phyloP scores from a whole-genome alignment of 2,113 vertebrate genomes.

The Tiliqua scincoides region DNA sequence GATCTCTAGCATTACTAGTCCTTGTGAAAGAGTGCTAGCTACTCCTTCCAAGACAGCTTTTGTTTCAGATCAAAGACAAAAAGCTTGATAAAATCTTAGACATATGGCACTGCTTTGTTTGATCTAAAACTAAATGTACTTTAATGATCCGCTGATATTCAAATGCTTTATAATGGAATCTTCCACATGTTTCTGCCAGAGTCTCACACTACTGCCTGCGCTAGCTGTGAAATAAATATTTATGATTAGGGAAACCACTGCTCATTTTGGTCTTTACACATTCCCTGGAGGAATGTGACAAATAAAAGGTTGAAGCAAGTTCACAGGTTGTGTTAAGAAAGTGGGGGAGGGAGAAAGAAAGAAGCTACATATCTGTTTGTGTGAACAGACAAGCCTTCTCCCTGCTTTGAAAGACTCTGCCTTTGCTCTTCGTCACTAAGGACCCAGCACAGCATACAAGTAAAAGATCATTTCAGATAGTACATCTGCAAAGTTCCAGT shows the following conservation, averaged over 20 bases:
- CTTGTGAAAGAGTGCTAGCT: slow-evolving; percentile 58
- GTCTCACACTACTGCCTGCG: background rate
- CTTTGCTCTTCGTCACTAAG: too few species aligned
- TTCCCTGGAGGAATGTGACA: background rate
- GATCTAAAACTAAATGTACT: slow-evolving; percentile 19
- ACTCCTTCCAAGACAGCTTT: slow-evolving; percentile 67
- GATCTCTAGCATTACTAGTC: slow-evolving; percentile 22
- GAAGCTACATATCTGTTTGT: background rate
- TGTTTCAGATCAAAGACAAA: slow-evolving; percentile 69
- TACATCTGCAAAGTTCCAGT: too few species aligned
- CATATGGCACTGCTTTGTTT: slow-evolving; percentile 16
- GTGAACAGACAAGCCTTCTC: background rate
- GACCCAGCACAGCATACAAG: too few species aligned
- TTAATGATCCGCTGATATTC: background rate
- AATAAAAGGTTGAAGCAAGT: background rate
- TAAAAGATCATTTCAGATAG: too few species aligned
- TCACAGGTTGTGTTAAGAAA: background rate
- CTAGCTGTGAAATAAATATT: background rate
- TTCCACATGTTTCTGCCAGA: background rate
- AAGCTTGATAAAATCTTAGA: slow-evolving; percentile 70
- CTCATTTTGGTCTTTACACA: background rate
- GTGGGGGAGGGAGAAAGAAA: background rate
- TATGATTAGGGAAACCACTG: background rate
- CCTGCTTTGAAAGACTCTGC: background rate
- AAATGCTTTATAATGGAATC: background rate